Base-by-base conservation (phyloP, 1,140 invertebrate genomes). In the Anastatus disparis region DNA sequence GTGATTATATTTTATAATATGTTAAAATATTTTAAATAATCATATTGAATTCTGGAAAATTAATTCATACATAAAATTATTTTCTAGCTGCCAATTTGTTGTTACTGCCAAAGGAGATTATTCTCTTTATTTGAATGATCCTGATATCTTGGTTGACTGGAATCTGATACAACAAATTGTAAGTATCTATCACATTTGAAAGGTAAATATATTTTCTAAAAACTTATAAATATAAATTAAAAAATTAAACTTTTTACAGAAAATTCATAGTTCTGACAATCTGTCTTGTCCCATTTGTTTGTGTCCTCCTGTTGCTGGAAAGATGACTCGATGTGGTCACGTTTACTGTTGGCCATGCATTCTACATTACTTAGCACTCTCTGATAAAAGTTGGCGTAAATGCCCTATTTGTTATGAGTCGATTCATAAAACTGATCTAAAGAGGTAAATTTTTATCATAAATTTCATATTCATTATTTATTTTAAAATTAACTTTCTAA, bases 281-380 rank as follows among this genome's bases (percentile, higher is more conserved):
- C 88, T 93, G 24, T 91, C 91, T 52, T 98, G 96, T 84, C 96
- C 96, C 0, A 98, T 98, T 78, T 98, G 97, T 87, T 87, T 98
- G 48, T 91, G 92, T 79, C 85, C 89, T 52, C 95, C 95, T 26
- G 86, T 91, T 62, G 93, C 94, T 74, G 95, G 92, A 3, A 95
- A 97, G 86, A 95, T 98, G 78, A 97, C 96, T 0, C 89, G 91
- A 35, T 99, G 97, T 87, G 97, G 97, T 24, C 97, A 99, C 83
- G 92, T 97, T 67, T 98, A 95, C 81, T 99, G 97, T 83, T 99
- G 95, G 95, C 89, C 95, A 1, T 99, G 97, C 81, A 91, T 98
- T 76, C 88, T 99, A 22, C 97, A 98, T 82, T 98, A 98, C 84
- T 86, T 97, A 66, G 89, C 93, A 17, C 84, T 96, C 2, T 92